A percentile compares a stretch with the other conserved stretches of the same genome.
Evolutionary conservation across 2,888 invertebrate genomes (phyloP).

Genomic region (Megastigmus dorsalis): DNA sequence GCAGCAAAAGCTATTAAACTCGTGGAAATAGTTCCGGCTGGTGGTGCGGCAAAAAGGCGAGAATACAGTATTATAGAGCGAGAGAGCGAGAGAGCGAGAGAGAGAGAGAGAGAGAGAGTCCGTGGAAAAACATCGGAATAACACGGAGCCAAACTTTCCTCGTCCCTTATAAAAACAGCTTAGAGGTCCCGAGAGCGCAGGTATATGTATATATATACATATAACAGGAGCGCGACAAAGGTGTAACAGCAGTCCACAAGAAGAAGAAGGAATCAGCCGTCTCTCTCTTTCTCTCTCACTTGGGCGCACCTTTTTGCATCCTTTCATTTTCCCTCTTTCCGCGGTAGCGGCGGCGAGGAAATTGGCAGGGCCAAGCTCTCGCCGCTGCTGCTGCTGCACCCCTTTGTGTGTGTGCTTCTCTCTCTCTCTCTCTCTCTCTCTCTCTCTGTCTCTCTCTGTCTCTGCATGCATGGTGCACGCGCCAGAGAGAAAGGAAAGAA

Average conservation of each 20-base stretch:
- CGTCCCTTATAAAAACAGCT: conserved; percentile 48
- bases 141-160: conserved; percentile 1
- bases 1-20: conserved; percentile 33
- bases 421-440: no score
- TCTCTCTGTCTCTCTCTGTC: no score
- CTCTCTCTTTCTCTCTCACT: no score
- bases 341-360: conserved; percentile 49
- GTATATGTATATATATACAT: neutral
- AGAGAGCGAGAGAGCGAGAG: neutral
- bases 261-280: conserved; percentile 3
- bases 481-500: neutral
- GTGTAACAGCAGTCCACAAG: no score
- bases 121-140: conserved; percentile 24
- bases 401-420: neutral
- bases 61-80: no score
- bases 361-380: conserved; percentile 60
- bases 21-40: neutral
- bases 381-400: no score
- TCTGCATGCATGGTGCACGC: no score
- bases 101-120: neutral
- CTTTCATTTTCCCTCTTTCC: neutral
- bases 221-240: neutral
- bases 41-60: no score
- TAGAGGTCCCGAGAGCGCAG: neutral
- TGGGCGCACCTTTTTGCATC: conserved; percentile 48